Base-by-base conservation (phyloP, 2,113 vertebrate genomes). In the Accipiter virgatus region DNA sequence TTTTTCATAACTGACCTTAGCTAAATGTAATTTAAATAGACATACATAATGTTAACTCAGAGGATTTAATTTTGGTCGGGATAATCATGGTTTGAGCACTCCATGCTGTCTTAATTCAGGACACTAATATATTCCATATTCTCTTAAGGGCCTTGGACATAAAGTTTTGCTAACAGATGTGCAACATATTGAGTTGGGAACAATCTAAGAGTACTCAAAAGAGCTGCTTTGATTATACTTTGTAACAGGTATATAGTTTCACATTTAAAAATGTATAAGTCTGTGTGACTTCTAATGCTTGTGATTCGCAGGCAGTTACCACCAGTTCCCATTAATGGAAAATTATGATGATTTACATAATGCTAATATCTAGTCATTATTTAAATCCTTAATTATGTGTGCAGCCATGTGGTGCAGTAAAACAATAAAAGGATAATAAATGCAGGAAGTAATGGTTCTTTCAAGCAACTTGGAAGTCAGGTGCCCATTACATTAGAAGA, bases 351-450 rank as follows among this genome's bases (percentile, higher is more conserved):
- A 95, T 95, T 91, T 95, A 82, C 93, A 87, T 95, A 91, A 95
- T 82, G 78, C 61, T 97, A 95, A 95, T 97, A 94, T 96, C 81
- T 94, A 87, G 82, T 95, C 93, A 96, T 95, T 97, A 96, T 94
- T 95, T 92, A 95, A 96, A 95, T 94, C 89, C 77, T 95, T 95
- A 87, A 96, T 97, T 94, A 87, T 45, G 32, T 95, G 93, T 94
- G 83, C 73, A 96, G 81, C 81, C 32, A 1, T 95, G 93, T 96
- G 88, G 56, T 79, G 58, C 86, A 68, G 83, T 92, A 84, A 92
- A 96, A 97, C 92, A 93, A 92, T 90, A 92, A 83, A 86, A 84
- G 31, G 50, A 79, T 91, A 94, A 95, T 93, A 95, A 95, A 91
- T 75, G 52, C 66, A 95, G 77, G 36, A 95, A 84, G 36, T 78